Conservation (phyloP, 2,797 vertebrate genomes). For the Pseudomugil gertrudae region DNA sequence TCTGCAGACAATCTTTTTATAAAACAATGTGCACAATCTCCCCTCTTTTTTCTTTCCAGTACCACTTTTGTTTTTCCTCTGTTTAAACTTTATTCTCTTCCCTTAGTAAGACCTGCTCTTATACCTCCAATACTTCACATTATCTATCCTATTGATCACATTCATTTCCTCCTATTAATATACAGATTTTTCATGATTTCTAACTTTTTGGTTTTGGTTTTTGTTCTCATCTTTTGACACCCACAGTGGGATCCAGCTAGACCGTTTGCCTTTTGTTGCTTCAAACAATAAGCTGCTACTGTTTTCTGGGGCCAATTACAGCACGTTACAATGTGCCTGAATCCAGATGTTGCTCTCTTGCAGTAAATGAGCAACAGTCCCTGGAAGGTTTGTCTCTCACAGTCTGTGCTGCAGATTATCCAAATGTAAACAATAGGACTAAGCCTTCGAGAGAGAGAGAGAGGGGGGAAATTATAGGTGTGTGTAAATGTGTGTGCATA, state of each 20-base stretch:
- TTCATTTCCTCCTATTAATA: constrained; percentile 29
- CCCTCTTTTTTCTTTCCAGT: constrained; percentile 4
- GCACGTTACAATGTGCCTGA: constrained; percentile 32
- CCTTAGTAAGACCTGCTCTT: constrained; percentile 21
- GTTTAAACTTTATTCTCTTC: constrained; percentile 24
- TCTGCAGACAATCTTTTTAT: not conserved
- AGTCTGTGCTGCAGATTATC: constrained; percentile 55
- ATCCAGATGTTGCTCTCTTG: constrained; percentile 40
- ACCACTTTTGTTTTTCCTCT: not conserved
- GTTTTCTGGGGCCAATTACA: constrained; percentile 35
- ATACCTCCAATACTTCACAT: constrained; percentile 17
- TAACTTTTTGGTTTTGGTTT: not conserved
- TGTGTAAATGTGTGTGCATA: constrained; percentile 10
- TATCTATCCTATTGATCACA: constrained; percentile 27
- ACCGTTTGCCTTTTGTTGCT: constrained; percentile 18
- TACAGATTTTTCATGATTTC: constrained; percentile 11
- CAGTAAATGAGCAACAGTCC: constrained; percentile 38
- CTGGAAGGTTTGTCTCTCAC: constrained; percentile 35
- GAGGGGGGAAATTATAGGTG: not conserved
- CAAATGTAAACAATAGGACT: constrained; percentile 51
- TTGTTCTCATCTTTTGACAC: constrained; percentile 4
- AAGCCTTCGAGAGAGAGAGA: constrained; percentile 44
- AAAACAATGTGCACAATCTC: too few relatives aligned
- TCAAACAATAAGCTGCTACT: constrained; percentile 18
- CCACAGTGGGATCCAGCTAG: constrained; percentile 10